A percentile compares a stretch with the other conserved stretches of the same genome.
These are phyloP conservation scores for Watersipora subatra DNA, from an alignment of 1,140 invertebrate genomes.

Conservation along the genomic window DNA sequence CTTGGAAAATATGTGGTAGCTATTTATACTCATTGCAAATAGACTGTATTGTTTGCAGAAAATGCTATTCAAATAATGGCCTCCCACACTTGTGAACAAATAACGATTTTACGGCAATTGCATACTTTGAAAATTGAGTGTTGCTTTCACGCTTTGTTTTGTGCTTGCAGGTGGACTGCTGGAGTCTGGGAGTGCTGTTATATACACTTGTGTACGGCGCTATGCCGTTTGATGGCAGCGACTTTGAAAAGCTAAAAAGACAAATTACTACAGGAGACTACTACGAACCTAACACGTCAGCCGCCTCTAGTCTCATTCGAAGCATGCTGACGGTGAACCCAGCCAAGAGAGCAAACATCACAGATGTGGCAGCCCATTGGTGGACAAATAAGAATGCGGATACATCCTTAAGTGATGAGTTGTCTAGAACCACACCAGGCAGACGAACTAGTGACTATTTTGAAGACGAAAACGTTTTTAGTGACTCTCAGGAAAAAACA, in stretches of 20 bases:
- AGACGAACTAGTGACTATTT: conserved; percentile 2
- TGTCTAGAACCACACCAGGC: conserved; percentile 5
- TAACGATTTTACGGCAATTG: too few species aligned
- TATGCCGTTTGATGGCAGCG: conserved; percentile 98
- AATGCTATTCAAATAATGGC: too few species aligned
- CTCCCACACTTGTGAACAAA: too few species aligned
- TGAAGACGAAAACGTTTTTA: conserved; percentile 1
- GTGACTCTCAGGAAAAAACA: neutral
- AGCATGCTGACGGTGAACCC: conserved; percentile 87
- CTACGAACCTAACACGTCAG: conserved; percentile 86
- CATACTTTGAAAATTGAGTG: too few species aligned
- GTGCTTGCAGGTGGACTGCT: conserved; percentile 57
- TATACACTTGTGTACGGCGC: conserved; percentile 97
- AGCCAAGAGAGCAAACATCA: conserved; percentile 71
- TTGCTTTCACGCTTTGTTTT: too few species aligned
- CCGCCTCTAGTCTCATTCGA: conserved; percentile 80
- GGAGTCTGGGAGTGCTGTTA: conserved; percentile 90
- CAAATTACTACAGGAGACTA: conserved; percentile 95
- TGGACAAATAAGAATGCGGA: conserved; percentile 75
- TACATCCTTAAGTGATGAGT: conserved; percentile 59
- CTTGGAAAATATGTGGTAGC: too few species aligned
- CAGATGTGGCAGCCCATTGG: conserved; percentile 85
- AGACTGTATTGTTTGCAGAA: too few species aligned
- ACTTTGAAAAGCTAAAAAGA: conserved; percentile 88
- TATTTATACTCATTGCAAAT: too few species aligned